Evolutionary conservation across 2,888 invertebrate genomes (phyloP).

Genomic region (Lasioglossum calceatum): DNA sequence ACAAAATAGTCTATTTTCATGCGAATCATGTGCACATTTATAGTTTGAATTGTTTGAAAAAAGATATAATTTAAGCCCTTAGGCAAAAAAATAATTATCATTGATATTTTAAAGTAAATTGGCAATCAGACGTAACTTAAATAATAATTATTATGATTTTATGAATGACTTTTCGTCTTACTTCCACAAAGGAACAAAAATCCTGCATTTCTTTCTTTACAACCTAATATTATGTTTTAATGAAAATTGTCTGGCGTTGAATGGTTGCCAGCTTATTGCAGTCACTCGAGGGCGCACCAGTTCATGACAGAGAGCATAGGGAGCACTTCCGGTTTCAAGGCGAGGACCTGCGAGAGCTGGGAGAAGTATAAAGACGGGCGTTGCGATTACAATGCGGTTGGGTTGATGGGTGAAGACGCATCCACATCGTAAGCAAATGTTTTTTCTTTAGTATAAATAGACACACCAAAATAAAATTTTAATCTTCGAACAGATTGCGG

Average conservation of each 20-base stretch:
- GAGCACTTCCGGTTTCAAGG: conserved; percentile 75
- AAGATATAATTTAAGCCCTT: too few species aligned
- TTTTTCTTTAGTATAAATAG: not conserved
- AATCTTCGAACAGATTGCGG: conserved; percentile 69
- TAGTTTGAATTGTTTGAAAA: too few species aligned
- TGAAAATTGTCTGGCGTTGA: not conserved
- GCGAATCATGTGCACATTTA: too few species aligned
- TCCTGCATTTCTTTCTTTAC: too few species aligned
- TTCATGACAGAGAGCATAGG: conserved; percentile 78
- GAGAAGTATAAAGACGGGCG: conserved; percentile 73
- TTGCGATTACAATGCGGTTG: conserved; percentile 75
- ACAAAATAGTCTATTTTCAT: too few species aligned
- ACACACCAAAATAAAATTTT: not conserved
- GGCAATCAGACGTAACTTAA: too few species aligned
- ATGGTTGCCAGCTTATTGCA: conserved; percentile 72
- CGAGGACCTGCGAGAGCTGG: conserved; percentile 75
- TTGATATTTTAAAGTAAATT: too few species aligned
- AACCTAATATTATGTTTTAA: not conserved
- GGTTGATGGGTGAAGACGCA: conserved; percentile 78
- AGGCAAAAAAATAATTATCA: too few species aligned
- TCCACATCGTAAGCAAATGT: conserved; percentile 75
- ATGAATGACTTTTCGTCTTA: too few species aligned
- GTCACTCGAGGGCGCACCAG: conserved; percentile 77
- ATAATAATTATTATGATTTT: too few species aligned
- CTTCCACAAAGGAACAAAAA: too few species aligned